Conservation (phyloP, 2,113 vertebrate genomes). For the Petroica traversi region DNA sequence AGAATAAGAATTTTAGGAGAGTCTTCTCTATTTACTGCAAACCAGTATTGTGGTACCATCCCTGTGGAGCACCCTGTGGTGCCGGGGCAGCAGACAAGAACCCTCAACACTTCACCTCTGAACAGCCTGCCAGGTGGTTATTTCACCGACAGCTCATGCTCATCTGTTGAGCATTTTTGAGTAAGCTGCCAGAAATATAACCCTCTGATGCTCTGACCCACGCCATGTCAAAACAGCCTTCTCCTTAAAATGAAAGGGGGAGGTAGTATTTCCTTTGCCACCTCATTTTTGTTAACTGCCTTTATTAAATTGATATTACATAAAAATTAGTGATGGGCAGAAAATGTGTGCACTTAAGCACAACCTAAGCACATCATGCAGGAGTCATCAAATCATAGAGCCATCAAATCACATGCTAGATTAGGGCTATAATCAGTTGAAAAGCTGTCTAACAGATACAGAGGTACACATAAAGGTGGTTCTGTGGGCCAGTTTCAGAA, state of each 20-base stretch:
- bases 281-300: not conserved
- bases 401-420: not conserved
- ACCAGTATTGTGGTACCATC: not conserved
- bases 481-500: not conserved
- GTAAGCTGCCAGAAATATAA: not conserved
- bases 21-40: not conserved
- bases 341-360: not conserved
- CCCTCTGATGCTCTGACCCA: not conserved
- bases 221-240: not conserved
- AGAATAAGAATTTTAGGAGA: not conserved
- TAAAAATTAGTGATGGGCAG: not conserved
- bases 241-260: not conserved
- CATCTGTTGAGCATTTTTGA: not conserved
- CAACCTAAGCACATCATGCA: not conserved
- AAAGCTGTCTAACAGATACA: not conserved
- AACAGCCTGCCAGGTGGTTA: not conserved
- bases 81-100: not conserved
- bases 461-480: not conserved
- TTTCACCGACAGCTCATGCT: not conserved
- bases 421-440: not conserved
- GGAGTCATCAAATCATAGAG: not conserved
- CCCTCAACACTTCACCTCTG: not conserved
- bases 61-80: not conserved
- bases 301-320: not conserved
- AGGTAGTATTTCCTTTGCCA: not conserved